phyloP scores from a whole-genome alignment of 2,888 invertebrate species.

The Andrena dorsata region DNA sequence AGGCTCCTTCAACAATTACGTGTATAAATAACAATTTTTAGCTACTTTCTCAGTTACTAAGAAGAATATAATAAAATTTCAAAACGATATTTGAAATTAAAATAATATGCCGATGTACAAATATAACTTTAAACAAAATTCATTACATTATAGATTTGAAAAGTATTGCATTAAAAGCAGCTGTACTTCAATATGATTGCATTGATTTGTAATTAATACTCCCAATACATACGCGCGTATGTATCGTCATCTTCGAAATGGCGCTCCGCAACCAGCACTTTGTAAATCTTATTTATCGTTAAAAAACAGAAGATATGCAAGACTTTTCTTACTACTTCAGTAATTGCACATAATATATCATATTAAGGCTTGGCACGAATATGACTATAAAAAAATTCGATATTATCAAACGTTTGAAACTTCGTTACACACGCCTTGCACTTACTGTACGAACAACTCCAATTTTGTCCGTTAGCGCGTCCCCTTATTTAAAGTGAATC shows the following conservation, averaged over 20 bases:
- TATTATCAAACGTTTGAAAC: slow-evolving; percentile 31
- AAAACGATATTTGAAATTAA: slow-evolving; percentile 26
- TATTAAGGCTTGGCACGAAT: slow-evolving; percentile 61
- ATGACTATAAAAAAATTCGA: slow-evolving; percentile 53
- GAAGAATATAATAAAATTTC: slow-evolving; percentile 14
- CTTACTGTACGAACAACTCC: slow-evolving; percentile 17
- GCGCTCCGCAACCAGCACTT: slow-evolving; percentile 6
- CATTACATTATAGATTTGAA: slow-evolving; percentile 33
- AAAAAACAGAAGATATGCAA: slow-evolving; percentile 39
- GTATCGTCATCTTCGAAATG: slow-evolving; percentile 17
- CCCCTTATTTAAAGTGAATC: slow-evolving; percentile 25
- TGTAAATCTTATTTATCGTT: slow-evolving; percentile 26
- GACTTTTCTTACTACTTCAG: slow-evolving; percentile 18
- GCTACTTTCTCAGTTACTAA: slow-evolving; percentile 8
- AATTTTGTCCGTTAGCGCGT: slow-evolving; percentile 12
- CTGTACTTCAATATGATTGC: slow-evolving; percentile 37
- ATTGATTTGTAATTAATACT: slow-evolving; percentile 22
- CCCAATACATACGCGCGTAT: slow-evolving; percentile 23
- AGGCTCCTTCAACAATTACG: slow-evolving; percentile 24
- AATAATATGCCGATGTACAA: slow-evolving; percentile 35
- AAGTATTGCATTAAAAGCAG: slow-evolving; percentile 71
- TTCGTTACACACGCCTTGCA: slow-evolving; percentile 19
- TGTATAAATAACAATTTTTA: slow-evolving; percentile 35
- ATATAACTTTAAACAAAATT: slow-evolving; percentile 27
- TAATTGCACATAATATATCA: slow-evolving; percentile 42